A percentile compares a stretch with the other conserved stretches of the same genome.
These are phyloP conservation scores for Isoperla grammatica DNA, from an alignment of 2,888 invertebrate species.

Conservation along the genomic window DNA sequence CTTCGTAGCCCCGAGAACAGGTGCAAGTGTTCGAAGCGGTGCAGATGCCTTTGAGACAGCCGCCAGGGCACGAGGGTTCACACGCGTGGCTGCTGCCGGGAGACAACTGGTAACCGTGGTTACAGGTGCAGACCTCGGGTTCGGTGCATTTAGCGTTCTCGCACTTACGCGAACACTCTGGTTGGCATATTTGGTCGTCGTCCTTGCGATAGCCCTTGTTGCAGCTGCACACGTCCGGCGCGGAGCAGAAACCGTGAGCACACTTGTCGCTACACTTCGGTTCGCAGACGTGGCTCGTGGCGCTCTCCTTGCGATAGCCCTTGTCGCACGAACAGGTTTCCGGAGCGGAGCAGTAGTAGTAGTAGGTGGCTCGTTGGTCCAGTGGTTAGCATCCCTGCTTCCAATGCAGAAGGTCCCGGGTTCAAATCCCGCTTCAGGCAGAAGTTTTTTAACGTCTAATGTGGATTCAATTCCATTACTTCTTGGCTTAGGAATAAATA, in stretches of 20 bases:
- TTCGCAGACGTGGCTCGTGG: constrained; percentile 21
- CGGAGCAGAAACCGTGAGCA: constrained; percentile 18
- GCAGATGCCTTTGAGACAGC: constrained; percentile 25
- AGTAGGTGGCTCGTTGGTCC: too few relatives aligned
- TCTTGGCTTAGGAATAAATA: too few relatives aligned
- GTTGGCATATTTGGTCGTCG: not conserved
- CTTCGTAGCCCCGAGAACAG: too few relatives aligned
- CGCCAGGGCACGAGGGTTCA: constrained; percentile 13
- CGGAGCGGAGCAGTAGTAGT: constrained; percentile 49
- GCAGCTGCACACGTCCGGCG: constrained; percentile 29
- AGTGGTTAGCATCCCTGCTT: too few relatives aligned
- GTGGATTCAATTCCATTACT: too few relatives aligned
- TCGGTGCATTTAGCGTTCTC: constrained; percentile 13
- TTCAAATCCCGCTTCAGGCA: too few relatives aligned
- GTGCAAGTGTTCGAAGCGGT: too few relatives aligned
- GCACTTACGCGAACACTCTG: not conserved
- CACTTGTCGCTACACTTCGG: constrained; percentile 18
- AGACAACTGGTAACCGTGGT: not conserved
- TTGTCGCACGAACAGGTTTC: constrained; percentile 43
- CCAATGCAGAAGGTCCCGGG: too few relatives aligned
- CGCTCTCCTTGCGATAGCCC: constrained; percentile 7
- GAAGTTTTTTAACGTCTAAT: too few relatives aligned
- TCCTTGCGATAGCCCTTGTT: constrained; percentile 27
- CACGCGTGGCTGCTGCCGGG: constrained; percentile 9
- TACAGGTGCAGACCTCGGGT: constrained; percentile 13